These are phyloP conservation scores for Archivesica marissinica DNA, from an alignment of 1,140 invertebrate genomes.

Conservation along the genomic window DNA sequence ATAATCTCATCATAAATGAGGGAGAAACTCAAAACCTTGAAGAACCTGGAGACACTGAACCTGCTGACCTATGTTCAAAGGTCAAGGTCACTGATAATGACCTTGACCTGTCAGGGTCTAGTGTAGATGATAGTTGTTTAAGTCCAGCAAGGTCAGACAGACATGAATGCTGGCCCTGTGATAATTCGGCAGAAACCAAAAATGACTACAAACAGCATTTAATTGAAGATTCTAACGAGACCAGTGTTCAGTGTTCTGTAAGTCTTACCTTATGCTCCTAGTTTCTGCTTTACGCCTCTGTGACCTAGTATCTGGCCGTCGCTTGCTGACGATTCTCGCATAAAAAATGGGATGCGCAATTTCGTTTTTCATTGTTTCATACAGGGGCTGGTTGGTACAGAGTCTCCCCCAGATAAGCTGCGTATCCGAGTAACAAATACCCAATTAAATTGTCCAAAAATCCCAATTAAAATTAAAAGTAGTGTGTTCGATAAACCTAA, in stretches of 20 bases:
- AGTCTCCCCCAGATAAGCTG: neutral
- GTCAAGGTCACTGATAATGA: conserved; percentile 29
- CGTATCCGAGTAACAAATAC: neutral
- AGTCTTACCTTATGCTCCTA: conserved; percentile 19
- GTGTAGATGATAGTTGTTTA: neutral
- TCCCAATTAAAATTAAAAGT: too few relatives aligned
- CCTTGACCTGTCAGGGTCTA: neutral
- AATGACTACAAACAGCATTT: neutral
- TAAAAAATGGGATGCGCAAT: too few relatives aligned
- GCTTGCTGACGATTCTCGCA: too few relatives aligned
- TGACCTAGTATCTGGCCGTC: too few relatives aligned
- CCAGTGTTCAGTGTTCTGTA: conserved; percentile 79
- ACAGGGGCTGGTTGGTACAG: neutral
- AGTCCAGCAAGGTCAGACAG: neutral
- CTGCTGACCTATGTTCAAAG: conserved; percentile 37
- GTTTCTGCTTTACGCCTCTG: neutral
- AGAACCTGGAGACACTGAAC: neutral
- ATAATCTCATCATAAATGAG: neutral
- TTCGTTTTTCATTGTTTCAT: neutral
- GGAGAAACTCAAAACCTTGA: neutral
- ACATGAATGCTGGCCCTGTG: neutral
- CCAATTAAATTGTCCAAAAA: neutral
- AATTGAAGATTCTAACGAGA: conserved; percentile 68
- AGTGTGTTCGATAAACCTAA: too few relatives aligned
- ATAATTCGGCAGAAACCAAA: neutral